A percentile compares a stretch with the other conserved stretches of the same genome.
phyloP scores from a whole-genome alignment of 2,797 vertebrate species.

The Zenarchopterus dispar region DNA sequence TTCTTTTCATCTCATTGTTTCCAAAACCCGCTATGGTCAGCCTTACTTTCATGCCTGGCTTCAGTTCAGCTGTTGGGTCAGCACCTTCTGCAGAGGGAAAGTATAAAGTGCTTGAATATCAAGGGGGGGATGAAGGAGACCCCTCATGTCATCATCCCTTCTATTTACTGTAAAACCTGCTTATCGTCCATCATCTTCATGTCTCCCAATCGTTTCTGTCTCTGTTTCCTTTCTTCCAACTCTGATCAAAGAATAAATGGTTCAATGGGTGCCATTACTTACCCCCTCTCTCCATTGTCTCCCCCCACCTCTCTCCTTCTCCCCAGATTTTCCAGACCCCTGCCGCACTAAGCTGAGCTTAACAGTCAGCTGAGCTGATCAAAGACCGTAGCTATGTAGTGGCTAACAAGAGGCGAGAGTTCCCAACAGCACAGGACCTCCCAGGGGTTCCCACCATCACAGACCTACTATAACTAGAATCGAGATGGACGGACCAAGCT shows the following conservation, averaged over 20 bases:
- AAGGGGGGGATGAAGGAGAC: background rate
- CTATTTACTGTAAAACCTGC: slow-evolving; percentile 4
- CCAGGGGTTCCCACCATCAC: slow-evolving; percentile 59
- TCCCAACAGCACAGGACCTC: slow-evolving; percentile 82
- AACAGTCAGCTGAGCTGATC: slow-evolving; percentile 86
- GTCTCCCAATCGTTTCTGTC: background rate
- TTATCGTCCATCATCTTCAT: slow-evolving; percentile 6
- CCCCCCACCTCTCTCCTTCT: slow-evolving; percentile 53
- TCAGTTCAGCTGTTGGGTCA: slow-evolving; percentile 37
- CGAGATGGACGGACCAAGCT: slow-evolving; percentile 39
- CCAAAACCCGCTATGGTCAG: slow-evolving; percentile 41
- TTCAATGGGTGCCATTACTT: slow-evolving; percentile 49
- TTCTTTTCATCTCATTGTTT: slow-evolving; percentile 50
- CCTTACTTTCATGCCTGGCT: slow-evolving; percentile 37
- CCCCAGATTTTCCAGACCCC: slow-evolving; percentile 77
- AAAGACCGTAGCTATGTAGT: slow-evolving; percentile 79
- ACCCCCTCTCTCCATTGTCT: slow-evolving; percentile 28
- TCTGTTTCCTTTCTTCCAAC: slow-evolving; percentile 1
- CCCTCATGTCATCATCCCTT: slow-evolving; percentile 12
- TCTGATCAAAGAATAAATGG: slow-evolving; percentile 33
- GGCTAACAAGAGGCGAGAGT: slow-evolving; percentile 83
- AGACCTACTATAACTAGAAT: slow-evolving; percentile 65
- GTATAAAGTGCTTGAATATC: too few relatives aligned
- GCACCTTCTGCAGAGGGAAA: slow-evolving; percentile 13
- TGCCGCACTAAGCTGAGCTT: slow-evolving; percentile 81